Evolutionary conservation across 1,140 invertebrate genomes (phyloP), one percentile per base, ranked within the genome.

Genomic region (Leptestheria dahalacensis): DNA sequence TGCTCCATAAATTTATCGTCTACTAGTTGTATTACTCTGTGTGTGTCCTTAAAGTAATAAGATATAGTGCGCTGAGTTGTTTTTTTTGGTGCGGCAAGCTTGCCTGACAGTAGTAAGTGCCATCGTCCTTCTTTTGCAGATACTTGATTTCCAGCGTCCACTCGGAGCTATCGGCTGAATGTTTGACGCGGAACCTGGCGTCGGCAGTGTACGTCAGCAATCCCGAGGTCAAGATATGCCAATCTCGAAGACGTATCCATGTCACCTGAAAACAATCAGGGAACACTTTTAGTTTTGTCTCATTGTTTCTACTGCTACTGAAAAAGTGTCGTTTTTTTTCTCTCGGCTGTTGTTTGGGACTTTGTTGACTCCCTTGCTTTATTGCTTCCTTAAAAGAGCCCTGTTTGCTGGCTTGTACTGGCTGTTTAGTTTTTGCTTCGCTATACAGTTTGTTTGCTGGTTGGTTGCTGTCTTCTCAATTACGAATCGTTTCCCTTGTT

Each of bases 81-180:
- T 41, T 15, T 41, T 9, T 41, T 15, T 15, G 33, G 15, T 41
- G 33, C 33, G 15, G 6, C 6, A 20, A 54, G 48, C 29, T 83
- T 77, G 94, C 88, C 82, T 95, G 91, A 74, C 92, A 96, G 70
- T 94, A 91, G 73, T 95, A 96, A 49, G 88, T 88, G 64, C 92
- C 92, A 67, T 90, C 88, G 76, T 95, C 91, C 66, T 85, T 78
- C 66, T 85, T 85, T 71, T 90, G 85, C 60, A 93, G 88, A 72
- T 88, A 93, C 75, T 91, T 91, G 68, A 96, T 93, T 74, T 92
- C 85, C 64, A 96, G 77, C 54, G 86, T 91, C 91, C 91, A 96
- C 71, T 88, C 84, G 64, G 87, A 82, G 9, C 81, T 79, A 52
- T 82, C 80, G 10, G 62, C 62, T 23, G 77, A 73, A 71, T 86